These are phyloP conservation scores for Terrapene triunguis DNA, from an alignment of 2,113 vertebrate genomes.

Conservation along the genomic window DNA sequence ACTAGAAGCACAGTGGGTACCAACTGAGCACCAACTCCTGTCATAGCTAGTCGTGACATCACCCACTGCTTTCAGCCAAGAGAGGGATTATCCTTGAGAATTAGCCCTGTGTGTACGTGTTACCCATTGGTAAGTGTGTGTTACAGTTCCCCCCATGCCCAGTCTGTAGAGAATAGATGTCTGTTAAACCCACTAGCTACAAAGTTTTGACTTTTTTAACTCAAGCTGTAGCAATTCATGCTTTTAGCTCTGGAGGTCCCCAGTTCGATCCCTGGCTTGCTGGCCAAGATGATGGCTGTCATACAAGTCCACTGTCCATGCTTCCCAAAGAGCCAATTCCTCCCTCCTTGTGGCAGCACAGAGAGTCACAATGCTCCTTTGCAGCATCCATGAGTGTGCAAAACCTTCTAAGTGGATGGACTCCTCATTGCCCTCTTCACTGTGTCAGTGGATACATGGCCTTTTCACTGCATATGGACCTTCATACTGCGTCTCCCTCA, in stretches of 20 bases:
- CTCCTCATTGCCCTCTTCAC: not conserved
- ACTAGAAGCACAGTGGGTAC: not conserved
- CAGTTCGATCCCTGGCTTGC: not conserved
- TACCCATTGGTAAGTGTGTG: rapidly evolving
- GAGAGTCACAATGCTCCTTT: not conserved
- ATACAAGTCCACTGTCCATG: not conserved
- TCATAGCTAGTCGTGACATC: not conserved
- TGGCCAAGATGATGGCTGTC: rapidly evolving
- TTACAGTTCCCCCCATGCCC: not conserved
- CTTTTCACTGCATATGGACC: not conserved
- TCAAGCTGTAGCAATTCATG: rapidly evolving
- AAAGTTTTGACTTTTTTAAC: not conserved
- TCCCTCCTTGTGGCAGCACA: not conserved
- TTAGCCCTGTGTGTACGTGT: not conserved
- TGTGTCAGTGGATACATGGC: not conserved
- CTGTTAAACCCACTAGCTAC: not conserved
- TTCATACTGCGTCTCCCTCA: not conserved
- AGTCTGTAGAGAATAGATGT: not conserved
- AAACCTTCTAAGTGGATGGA: not conserved
- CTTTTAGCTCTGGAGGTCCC: not conserved
- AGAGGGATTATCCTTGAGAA: not conserved
- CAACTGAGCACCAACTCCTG: not conserved
- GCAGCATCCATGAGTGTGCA: not conserved
- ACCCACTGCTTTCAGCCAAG: not conserved
- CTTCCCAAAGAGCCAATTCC: not conserved